phyloP scores from a whole-genome alignment of 1,140 invertebrate species.

The Bacillus rossius region DNA sequence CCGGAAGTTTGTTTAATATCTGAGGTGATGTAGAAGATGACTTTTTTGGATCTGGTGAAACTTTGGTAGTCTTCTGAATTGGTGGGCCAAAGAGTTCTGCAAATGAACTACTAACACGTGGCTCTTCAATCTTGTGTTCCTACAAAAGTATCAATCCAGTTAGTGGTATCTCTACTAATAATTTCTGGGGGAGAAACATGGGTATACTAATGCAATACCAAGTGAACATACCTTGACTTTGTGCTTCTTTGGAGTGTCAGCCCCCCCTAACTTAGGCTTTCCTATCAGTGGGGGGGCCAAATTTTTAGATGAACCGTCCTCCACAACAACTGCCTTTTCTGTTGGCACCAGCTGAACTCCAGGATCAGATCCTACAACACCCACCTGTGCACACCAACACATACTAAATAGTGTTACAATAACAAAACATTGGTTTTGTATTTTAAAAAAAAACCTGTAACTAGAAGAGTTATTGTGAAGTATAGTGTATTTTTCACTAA shows the following conservation, averaged over 20 bases:
- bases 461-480: too few species aligned
- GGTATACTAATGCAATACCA: too few species aligned
- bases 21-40: conserved; percentile 20
- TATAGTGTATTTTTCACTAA: too few species aligned
- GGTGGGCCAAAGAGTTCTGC: conserved; percentile 73
- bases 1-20: conserved; percentile 25
- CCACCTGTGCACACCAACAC: conserved; percentile 9
- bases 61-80: conserved; percentile 60
- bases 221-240: conserved; percentile 52
- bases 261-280: conserved; percentile 59
- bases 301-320: conserved; percentile 4
- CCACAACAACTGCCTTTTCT: conserved; percentile 10
- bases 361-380: conserved; percentile 15
- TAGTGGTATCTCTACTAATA: background rate
- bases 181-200: too few species aligned
- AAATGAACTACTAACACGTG: conserved; percentile 50
- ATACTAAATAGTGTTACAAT: background rate
- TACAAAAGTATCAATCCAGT: background rate
- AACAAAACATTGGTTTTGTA: background rate
- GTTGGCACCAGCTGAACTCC: background rate
- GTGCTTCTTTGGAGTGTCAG: conserved; percentile 54
- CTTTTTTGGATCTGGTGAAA: conserved; percentile 55
- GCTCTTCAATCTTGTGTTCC: conserved; percentile 9
- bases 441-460: too few species aligned
- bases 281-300: conserved; percentile 46